phyloP scores from a whole-genome alignment of 2,113 vertebrate species.

The Sorex fumeus region DNA sequence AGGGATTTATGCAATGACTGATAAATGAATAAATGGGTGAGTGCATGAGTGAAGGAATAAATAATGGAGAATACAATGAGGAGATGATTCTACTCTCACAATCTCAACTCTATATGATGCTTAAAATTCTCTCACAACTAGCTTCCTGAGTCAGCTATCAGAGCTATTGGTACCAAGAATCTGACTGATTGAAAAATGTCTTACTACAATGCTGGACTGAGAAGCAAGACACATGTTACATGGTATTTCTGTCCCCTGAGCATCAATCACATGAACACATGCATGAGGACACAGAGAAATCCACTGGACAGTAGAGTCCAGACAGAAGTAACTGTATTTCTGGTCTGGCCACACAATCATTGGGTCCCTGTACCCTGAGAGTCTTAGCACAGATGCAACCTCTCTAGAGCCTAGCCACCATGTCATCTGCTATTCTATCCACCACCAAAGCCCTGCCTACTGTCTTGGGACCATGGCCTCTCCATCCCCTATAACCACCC shows the following conservation, averaged over 20 bases:
- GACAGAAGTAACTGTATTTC: accelerated
- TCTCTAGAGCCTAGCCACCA: too few relatives aligned
- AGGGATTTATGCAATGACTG: not conserved
- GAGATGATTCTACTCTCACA: not conserved
- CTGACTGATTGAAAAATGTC: constrained; percentile 67
- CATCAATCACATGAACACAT: not conserved
- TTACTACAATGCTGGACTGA: constrained; percentile 59
- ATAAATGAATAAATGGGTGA: not conserved
- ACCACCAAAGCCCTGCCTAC: too few relatives aligned
- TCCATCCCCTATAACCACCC: not conserved
- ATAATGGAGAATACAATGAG: not conserved
- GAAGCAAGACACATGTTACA: constrained; percentile 34
- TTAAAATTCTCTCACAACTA: constrained; percentile 50
- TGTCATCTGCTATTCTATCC: too few relatives aligned
- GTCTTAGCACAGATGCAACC: too few relatives aligned
- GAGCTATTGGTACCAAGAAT: constrained; percentile 30
- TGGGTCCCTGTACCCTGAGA: too few relatives aligned
- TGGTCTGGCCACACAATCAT: not conserved
- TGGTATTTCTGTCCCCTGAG: constrained; percentile 29
- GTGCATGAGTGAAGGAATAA: not conserved
- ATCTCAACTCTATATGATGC: not conserved
- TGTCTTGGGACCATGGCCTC: not conserved
- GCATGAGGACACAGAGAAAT: not conserved
- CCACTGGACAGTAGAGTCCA: not conserved
- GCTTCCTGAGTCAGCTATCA: constrained; percentile 5